Evolutionary conservation across 2,888 invertebrate species (phyloP), one percentile per base, ranked within the genome.

Genomic region (Drosophila histrio): DNA sequence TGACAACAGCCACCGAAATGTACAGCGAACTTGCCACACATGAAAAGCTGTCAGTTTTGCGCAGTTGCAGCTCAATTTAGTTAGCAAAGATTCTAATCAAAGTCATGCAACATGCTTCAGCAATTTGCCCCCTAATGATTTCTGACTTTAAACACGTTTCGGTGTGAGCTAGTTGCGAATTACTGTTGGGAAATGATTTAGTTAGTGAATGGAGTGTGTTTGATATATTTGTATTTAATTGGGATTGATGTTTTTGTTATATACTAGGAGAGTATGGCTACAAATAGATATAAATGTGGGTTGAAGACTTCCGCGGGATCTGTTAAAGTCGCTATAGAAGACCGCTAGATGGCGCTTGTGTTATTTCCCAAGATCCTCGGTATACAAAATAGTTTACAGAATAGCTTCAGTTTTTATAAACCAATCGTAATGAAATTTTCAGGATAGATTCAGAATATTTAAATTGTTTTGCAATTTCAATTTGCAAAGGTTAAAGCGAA

Each of bases 1-100:
- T 65, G 76, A 50, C 53, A 43, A 49, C 15, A 28, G 50, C n/a
- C 50, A 30, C 5, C 22, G 13, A 67, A 72, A 56, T 59, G 56
- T 34, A 44, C 62, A 60, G 59, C 54, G 6, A 11, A 36, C 34
- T 44, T 56, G 39, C 53, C 53, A 32, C 53, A 38, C 22, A 32
- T 41, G 41, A 21, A 30, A 41, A 24, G 15, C 28, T 28, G 17
- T 2, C 36, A 36, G 21, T 28, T 32, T 32, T 46, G 36, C 13
- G 5, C 8, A 24, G 38, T 43, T 54, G 53, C 41, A 22, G 41
- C 41, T 32, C 54, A 22, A 13, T 56, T 56, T 9, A 11, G 47
- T 21, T 38, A 2, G 11, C 15, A n/a, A 22, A 58, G 57, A 47
- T 39, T 24, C 3, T 26, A n/a, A 47, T 49, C 43, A 21, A 26